A percentile compares a stretch with the other conserved stretches of the same genome.
These are phyloP conservation scores for Crotalus viridis DNA, from an alignment of 2,113 vertebrate genomes.

Conservation along the genomic window DNA sequence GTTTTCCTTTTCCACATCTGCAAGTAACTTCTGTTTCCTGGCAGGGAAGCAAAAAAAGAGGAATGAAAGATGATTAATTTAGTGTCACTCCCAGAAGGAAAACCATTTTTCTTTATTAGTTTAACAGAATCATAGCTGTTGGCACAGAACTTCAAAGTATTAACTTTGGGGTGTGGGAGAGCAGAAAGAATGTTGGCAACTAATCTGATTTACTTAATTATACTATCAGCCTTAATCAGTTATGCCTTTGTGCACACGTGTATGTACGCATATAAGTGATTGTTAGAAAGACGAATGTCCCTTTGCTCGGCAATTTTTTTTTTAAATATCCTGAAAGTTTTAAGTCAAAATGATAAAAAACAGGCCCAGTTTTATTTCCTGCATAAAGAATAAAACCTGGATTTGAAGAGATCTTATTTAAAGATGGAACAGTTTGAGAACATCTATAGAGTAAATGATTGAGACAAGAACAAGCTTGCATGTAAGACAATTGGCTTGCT, in stretches of 20 bases:
- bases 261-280: constrained; percentile 15
- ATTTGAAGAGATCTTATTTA: constrained; percentile 50
- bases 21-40: background rate
- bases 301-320: constrained; percentile 26
- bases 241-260: background rate
- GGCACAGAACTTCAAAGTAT: background rate
- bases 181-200: constrained; percentile 37
- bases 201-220: constrained; percentile 5
- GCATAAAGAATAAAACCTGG: constrained; percentile 31
- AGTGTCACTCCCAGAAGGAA: background rate
- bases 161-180: constrained; percentile 15
- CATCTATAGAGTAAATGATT: constrained; percentile 29
- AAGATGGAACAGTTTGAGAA: constrained; percentile 49
- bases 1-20: background rate
- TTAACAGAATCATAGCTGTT: background rate
- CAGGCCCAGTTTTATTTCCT: constrained; percentile 54
- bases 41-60: background rate
- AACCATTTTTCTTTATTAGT: constrained; percentile 48
- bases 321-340: constrained; percentile 36
- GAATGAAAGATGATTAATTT: constrained; percentile 19
- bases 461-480: constrained; percentile 39
- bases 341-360: constrained; percentile 55
- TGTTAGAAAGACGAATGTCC: constrained; percentile 36
- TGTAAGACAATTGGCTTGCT: constrained; percentile 19
- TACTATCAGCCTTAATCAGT: constrained; percentile 15